These are phyloP conservation scores for Limosa lapponica DNA, from an alignment of 2,797 vertebrate species.

Conservation along the genomic window DNA sequence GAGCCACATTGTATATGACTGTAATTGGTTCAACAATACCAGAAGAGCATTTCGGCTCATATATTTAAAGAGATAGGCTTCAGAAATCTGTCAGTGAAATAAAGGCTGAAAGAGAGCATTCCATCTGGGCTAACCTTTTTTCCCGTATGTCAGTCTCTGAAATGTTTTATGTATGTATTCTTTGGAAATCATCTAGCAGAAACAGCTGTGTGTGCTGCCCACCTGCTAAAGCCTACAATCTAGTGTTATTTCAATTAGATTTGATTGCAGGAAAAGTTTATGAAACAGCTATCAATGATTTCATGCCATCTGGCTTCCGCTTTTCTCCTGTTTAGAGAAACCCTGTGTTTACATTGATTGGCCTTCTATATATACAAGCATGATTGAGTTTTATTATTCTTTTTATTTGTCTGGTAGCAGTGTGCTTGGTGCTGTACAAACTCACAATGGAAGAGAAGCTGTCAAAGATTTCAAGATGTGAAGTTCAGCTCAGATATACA, in stretches of 20 bases:
- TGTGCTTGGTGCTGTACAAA: constrained; percentile 30
- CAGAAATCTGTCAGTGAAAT: constrained; percentile 41
- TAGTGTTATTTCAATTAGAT: constrained; percentile 74
- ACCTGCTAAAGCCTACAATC: constrained; percentile 74
- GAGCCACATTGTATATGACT: not conserved
- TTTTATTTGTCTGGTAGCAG: constrained; percentile 63
- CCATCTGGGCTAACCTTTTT: constrained; percentile 63
- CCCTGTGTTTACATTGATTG: constrained; percentile 71
- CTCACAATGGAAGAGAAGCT: not conserved
- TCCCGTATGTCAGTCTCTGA: constrained; percentile 44
- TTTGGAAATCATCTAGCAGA: constrained; percentile 69
- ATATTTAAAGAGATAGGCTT: constrained; percentile 48
- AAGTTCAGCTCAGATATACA: not conserved
- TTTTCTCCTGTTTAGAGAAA: constrained; percentile 66
- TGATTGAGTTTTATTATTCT: constrained; percentile 63
- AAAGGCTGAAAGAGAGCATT: constrained; percentile 51
- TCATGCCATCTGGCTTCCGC: constrained; percentile 72
- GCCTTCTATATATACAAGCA: constrained; percentile 66
- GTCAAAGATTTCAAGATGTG: not conserved
- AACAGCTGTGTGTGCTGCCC: constrained; percentile 71
- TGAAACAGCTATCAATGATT: constrained; percentile 71
- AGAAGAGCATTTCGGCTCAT: not conserved
- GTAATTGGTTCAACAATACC: constrained; percentile 8
- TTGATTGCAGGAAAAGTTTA: constrained; percentile 75
- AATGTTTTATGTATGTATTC: constrained; percentile 68